A percentile compares a stretch with the other conserved stretches of the same genome.
These are phyloP conservation scores for Tetropium fuscum DNA, from an alignment of 2,888 invertebrate genomes.

Conservation along the genomic window DNA sequence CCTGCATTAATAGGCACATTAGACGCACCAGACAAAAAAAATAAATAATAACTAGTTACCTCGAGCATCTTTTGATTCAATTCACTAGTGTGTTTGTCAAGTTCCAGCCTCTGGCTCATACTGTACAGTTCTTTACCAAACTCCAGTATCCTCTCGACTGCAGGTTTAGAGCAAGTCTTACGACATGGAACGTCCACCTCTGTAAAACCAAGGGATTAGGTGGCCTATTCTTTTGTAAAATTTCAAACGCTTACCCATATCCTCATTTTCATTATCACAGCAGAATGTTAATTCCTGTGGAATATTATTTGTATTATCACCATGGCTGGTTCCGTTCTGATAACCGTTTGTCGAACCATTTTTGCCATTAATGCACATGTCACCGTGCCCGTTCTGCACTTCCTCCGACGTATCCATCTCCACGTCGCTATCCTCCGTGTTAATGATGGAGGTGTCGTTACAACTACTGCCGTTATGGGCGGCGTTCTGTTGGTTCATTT, in stretches of 20 bases:
- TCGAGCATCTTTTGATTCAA: constrained; percentile 92
- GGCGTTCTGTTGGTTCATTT: constrained; percentile 69
- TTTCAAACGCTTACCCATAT: constrained; percentile 74
- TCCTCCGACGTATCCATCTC: constrained; percentile 68
- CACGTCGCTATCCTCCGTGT: constrained; percentile 68
- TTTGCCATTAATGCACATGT: constrained; percentile 49
- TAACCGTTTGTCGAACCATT: constrained; percentile 67
- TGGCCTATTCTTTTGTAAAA: no score
- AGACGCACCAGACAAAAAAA: no score
- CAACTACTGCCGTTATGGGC: constrained; percentile 65
- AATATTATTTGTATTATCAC: constrained; percentile 53
- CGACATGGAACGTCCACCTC: constrained; percentile 67
- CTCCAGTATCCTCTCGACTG: constrained; percentile 93
- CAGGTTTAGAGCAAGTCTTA: constrained; percentile 74
- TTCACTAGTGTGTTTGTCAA: constrained; percentile 85
- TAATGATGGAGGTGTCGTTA: constrained; percentile 56
- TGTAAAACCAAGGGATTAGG: no score
- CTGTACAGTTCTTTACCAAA: constrained; percentile 95
- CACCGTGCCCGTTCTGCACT: constrained; percentile 63
- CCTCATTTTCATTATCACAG: constrained; percentile 78
- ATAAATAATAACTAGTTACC: constrained; percentile 69
- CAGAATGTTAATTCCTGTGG: constrained; percentile 56
- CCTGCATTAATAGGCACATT: no score
- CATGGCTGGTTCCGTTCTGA: constrained; percentile 71
- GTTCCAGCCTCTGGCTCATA: constrained; percentile 87